Base-by-base conservation (phyloP, 2,113 vertebrate genomes). In the Casuarius casuarius region DNA sequence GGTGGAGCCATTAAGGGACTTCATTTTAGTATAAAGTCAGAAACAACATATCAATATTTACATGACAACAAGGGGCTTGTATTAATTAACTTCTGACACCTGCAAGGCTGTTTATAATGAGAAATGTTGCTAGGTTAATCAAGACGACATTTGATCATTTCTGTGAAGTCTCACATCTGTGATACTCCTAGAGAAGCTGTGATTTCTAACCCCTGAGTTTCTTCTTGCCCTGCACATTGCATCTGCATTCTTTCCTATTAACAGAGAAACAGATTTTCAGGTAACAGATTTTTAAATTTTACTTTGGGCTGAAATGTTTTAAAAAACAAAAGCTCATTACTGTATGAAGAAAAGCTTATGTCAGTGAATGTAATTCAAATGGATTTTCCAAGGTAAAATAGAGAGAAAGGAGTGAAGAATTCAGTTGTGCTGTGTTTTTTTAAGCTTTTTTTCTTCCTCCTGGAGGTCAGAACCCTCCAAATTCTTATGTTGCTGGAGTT, bases 81-180 rank as follows among this genome's bases (percentile, higher is more conserved):
- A 94, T 88, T 96, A 96, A 96, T 94, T 92, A 97, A 94, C 91
- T 95, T 91, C 59, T 96, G 92, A 97, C 96, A 97, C 92, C 92
- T 97, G 95, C 92, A 92, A 89, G 75, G 63, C 87, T 95, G 89
- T 85, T 95, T 63, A 40, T 95, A 92, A 95, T 91, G 92, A 95
- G 95, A 81, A 91, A 78, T 63, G 87, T 83, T 58, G 75, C 91
- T 95, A 75, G 70, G 83, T 95, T 97, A 96, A 96, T 94, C 91
- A 96, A 74, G 82, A 68, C 0, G 31, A 90, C 87, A 91, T 95
- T 83, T 96, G 91, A 97, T 96, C 65, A 88, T 86, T 95, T 94
- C 89, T 91, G 48, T 90, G 81, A 94, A 96, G 79, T n/a, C 75
- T 85, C 87, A 92, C 95, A 91, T 97, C 89, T 96, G 95, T 86